Conservation (phyloP, 1,140 invertebrate species). For the Fopius arisanus region DNA sequence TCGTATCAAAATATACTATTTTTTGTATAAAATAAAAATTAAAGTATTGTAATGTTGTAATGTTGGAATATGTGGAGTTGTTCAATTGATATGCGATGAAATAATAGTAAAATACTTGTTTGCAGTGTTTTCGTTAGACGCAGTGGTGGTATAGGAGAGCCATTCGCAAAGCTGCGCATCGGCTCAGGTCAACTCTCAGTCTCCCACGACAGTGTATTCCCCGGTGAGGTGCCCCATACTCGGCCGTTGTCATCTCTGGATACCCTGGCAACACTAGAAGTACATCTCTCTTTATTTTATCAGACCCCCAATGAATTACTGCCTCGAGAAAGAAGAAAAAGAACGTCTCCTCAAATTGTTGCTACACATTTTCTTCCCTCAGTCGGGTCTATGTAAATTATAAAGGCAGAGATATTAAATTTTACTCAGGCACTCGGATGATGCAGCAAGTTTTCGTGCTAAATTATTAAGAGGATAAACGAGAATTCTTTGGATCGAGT, state of each 20-base stretch:
- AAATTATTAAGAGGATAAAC: slow-evolving; percentile 8
- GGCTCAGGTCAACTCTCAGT: slow-evolving; percentile 69
- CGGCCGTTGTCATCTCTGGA: slow-evolving; percentile 59
- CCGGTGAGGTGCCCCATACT: slow-evolving; percentile 65
- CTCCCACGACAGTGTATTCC: slow-evolving; percentile 82
- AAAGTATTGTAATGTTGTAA: too few species aligned
- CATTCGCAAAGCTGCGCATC: slow-evolving; percentile 52
- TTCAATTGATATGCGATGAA: too few species aligned
- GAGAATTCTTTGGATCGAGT: neutral
- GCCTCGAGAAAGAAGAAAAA: neutral
- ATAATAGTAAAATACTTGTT: slow-evolving; percentile 27
- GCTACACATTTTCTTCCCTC: neutral
- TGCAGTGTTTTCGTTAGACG: slow-evolving; percentile 50
- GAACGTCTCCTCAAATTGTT: neutral
- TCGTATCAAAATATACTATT: too few species aligned
- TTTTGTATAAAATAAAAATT: too few species aligned
- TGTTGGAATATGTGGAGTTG: too few species aligned
- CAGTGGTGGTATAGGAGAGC: slow-evolving; percentile 47
- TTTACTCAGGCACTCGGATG: neutral
- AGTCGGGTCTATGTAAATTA: neutral
- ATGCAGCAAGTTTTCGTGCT: neutral
- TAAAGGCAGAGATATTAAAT: neutral
- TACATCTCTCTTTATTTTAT: slow-evolving; percentile 39
- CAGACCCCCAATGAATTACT: neutral
- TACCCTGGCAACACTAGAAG: slow-evolving; percentile 56